These are phyloP conservation scores for Scatophagus argus DNA, from an alignment of 2,113 vertebrate species.

Conservation along the genomic window DNA sequence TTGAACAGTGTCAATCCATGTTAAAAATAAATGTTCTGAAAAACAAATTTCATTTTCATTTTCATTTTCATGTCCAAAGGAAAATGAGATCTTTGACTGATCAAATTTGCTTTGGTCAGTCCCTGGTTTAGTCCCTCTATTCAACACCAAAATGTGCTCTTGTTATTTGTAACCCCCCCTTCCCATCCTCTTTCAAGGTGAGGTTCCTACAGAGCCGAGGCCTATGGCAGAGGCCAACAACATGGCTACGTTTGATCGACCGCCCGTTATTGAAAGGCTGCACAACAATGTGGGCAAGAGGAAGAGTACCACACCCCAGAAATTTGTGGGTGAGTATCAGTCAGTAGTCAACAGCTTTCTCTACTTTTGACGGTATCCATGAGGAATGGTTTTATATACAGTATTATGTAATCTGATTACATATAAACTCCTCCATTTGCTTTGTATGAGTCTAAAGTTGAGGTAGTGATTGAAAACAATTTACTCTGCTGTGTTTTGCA, in stretches of 20 bases:
- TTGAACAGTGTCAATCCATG: background rate
- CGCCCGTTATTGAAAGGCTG: slow-evolving; percentile 97
- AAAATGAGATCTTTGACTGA: background rate
- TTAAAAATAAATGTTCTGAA: background rate
- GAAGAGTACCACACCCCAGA: slow-evolving; percentile 99
- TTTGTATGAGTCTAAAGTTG: background rate
- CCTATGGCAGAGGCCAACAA: slow-evolving; percentile 89
- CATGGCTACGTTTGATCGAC: slow-evolving; percentile 93
- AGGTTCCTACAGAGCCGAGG: slow-evolving; percentile 91
- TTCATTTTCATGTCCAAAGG: background rate
- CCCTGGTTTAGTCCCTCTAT: background rate
- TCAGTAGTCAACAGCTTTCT: background rate
- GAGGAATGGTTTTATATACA: background rate
- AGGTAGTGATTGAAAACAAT: background rate
- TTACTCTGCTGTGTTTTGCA: background rate
- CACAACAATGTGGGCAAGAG: slow-evolving; percentile 96
- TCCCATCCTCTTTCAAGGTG: slow-evolving; percentile 84
- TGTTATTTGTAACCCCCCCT: background rate
- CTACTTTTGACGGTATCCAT: background rate
- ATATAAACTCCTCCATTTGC: background rate
- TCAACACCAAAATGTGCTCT: background rate
- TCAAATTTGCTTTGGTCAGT: background rate
- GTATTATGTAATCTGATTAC: background rate
- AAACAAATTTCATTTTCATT: background rate
- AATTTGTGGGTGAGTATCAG: slow-evolving; percentile 95